These are phyloP conservation scores for Aproaerema taeniolella DNA, from an alignment of 2,888 invertebrate genomes.

Conservation along the genomic window DNA sequence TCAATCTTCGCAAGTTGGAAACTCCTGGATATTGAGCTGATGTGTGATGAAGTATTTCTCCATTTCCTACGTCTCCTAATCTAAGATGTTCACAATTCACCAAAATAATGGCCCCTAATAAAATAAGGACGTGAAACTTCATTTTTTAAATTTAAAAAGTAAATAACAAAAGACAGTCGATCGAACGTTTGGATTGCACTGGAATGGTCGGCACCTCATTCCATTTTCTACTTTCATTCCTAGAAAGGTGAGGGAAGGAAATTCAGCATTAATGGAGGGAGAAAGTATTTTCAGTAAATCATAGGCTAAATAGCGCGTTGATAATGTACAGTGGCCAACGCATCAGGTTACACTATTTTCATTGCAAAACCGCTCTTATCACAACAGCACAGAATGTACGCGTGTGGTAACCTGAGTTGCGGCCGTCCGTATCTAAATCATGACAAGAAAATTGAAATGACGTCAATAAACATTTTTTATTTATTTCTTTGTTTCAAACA, in stretches of 20 bases:
- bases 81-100: conserved; percentile 35
- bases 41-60: conserved; percentile 6
- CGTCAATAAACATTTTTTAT: too few species aligned
- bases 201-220: neutral
- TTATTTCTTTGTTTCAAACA: too few species aligned
- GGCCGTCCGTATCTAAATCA: too few species aligned
- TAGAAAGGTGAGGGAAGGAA: conserved; percentile 1
- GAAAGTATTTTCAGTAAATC: too few species aligned
- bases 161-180: neutral
- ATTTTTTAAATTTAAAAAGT: conserved; percentile 2
- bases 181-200: neutral
- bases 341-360: too few species aligned
- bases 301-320: too few species aligned
- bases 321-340: too few species aligned
- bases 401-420: too few species aligned
- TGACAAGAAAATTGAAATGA: too few species aligned
- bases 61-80: conserved; percentile 28
- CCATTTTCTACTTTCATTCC: conserved; percentile 1
- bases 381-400: too few species aligned
- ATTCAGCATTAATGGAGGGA: too few species aligned
- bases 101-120: conserved; percentile 23
- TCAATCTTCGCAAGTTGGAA: conserved; percentile 4
- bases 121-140: conserved; percentile 25
- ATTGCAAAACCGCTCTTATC: too few species aligned
- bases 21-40: conserved; percentile 6